Conservation (phyloP, 2,888 invertebrate species). For the Lasioglossum lativentre region DNA sequence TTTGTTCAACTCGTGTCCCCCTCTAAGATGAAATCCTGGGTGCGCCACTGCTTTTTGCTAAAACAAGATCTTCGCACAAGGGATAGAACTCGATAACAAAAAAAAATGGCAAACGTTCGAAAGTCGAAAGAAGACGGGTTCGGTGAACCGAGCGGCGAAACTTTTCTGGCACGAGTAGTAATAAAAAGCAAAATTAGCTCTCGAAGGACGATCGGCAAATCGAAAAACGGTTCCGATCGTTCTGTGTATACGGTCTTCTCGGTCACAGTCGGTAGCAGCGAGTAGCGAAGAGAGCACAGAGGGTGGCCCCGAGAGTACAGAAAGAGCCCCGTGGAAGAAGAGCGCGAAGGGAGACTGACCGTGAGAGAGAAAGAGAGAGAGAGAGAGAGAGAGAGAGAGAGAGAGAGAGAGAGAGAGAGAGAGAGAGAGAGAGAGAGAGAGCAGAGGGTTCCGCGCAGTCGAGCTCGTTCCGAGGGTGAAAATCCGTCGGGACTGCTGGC, state of each 20-base stretch:
- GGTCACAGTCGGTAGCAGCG: slow-evolving; percentile 44
- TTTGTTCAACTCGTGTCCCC: no score
- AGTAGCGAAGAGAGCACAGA: slow-evolving; percentile 19
- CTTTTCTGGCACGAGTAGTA: not conserved
- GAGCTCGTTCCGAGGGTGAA: slow-evolving; percentile 71
- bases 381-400: no score
- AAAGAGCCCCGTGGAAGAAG: not conserved
- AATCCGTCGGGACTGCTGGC: slow-evolving; percentile 73
- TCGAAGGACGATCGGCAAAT: not conserved
- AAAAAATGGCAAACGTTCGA: not conserved
- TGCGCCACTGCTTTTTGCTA: no score
- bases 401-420: not conserved
- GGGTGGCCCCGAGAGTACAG: slow-evolving; percentile 5
- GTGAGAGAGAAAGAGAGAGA: not conserved
- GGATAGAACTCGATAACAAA: no score
- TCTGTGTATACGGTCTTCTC: slow-evolving; percentile 33
- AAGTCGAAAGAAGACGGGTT: not conserved
- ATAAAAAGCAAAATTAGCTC: not conserved
- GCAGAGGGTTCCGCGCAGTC: slow-evolving; percentile 47
- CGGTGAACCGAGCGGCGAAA: not conserved
- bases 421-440: not conserved
- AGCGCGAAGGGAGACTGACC: not conserved
- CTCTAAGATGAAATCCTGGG: no score
- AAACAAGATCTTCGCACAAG: no score
- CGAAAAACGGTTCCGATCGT: slow-evolving; percentile 11